These are phyloP conservation scores for Oscheius myriophilus DNA, from an alignment of 2,888 invertebrate species.

Conservation along the genomic window DNA sequence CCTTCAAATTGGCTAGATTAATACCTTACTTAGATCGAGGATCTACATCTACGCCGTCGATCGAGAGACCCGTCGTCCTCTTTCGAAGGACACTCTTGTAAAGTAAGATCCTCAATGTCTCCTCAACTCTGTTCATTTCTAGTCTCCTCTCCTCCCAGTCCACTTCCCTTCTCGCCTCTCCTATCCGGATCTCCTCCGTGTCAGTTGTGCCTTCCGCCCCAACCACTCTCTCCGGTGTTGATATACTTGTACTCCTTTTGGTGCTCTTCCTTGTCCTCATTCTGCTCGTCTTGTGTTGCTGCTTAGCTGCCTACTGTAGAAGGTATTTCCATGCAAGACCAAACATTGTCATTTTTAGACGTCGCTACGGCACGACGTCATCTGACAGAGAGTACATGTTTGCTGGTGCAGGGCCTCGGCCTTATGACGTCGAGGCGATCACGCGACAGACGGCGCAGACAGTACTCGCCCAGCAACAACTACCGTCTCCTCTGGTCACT, in stretches of 20 bases:
- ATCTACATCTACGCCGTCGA: conserved; percentile 63
- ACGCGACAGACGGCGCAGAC: conserved; percentile 63
- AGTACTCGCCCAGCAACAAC: conserved; percentile 51
- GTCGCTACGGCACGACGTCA: conserved; percentile 13
- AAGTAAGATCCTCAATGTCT: not conserved
- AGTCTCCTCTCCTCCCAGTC: conserved; percentile 8
- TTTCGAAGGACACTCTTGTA: conserved; percentile 33
- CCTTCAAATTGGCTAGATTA: not conserved
- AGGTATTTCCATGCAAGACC: conserved; percentile 13
- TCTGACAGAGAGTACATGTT: conserved; percentile 64
- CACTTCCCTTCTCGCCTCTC: conserved; percentile 20
- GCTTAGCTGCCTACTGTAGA: conserved; percentile 20
- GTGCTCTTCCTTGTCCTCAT: conserved; percentile 28
- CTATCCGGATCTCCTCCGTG: conserved; percentile 15
- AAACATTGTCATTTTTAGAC: conserved; percentile 8
- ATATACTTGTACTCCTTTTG: conserved; percentile 22
- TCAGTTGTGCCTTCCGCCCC: conserved; percentile 1
- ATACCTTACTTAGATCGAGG: conserved; percentile 37
- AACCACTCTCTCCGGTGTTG: conserved; percentile 10
- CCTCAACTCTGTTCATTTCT: not conserved
- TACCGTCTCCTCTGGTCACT: conserved; percentile 55
- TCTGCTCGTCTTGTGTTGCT: conserved; percentile 27
- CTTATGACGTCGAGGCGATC: conserved; percentile 68
- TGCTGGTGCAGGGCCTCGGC: conserved; percentile 60
- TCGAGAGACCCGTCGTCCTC: conserved; percentile 46